phyloP scores from a whole-genome alignment of 2,888 invertebrate genomes.

The Chloroclystis v-ata region DNA sequence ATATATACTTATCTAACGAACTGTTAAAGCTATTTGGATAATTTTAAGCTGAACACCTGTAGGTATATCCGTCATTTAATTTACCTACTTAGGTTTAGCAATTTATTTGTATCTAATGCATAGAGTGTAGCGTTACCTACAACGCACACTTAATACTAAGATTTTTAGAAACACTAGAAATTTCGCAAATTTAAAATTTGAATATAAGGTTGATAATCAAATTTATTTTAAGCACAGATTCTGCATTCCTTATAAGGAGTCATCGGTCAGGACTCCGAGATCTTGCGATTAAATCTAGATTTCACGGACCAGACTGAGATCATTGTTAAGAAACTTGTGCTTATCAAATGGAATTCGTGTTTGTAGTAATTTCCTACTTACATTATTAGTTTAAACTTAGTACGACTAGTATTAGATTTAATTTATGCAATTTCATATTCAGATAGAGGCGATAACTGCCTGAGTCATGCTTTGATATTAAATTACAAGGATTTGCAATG shows the following conservation, averaged over 20 bases:
- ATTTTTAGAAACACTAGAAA: too few species aligned
- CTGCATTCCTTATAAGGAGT: neutral
- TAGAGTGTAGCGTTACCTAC: neutral
- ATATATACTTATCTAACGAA: neutral
- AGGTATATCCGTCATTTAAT: too few species aligned
- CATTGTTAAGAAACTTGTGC: neutral
- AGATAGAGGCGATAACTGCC: too few species aligned
- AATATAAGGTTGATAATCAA: neutral
- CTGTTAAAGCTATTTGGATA: neutral
- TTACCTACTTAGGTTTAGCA: too few species aligned
- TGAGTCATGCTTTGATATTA: too few species aligned
- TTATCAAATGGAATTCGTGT: neutral
- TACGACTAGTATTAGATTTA: too few species aligned
- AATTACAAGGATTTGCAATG: too few species aligned
- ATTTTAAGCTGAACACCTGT: neutral
- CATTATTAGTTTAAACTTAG: too few species aligned
- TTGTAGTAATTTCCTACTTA: too few species aligned
- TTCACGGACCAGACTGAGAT: neutral
- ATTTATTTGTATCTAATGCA: too few species aligned
- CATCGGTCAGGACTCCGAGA: slow-evolving; percentile 15
- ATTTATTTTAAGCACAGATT: neutral
- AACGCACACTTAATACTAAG: neutral
- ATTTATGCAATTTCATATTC: too few species aligned
- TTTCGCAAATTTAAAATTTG: too few species aligned
- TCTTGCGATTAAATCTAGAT: slow-evolving; percentile 21